phyloP scores from a whole-genome alignment of 2,888 invertebrate species.

The Steinernema carpocapsae region DNA sequence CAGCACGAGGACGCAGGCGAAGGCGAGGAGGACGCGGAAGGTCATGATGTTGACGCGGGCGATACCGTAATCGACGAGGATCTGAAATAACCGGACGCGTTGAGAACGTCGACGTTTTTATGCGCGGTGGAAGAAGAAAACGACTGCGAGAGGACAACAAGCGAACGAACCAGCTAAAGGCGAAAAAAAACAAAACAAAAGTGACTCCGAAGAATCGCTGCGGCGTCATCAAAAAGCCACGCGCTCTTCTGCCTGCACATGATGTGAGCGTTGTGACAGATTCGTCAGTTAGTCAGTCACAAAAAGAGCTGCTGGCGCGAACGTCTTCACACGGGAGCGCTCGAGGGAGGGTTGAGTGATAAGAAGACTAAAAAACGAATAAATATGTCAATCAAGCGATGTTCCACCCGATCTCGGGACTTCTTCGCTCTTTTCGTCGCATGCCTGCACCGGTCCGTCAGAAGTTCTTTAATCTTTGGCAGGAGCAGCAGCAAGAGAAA shows the following conservation, averaged over 20 bases:
- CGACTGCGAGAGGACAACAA: too few relatives aligned
- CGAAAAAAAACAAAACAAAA: neutral
- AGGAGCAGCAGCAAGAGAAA: neutral
- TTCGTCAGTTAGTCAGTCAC: neutral
- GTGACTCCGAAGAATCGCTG: neutral
- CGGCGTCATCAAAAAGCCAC: neutral
- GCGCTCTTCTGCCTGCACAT: neutral
- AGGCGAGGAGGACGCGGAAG: too few relatives aligned
- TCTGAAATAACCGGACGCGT: too few relatives aligned
- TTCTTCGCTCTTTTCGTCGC: too few relatives aligned
- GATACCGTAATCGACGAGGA: too few relatives aligned
- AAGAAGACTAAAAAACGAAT: constrained; percentile 20
- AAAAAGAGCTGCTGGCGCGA: neutral
- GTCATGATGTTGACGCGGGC: too few relatives aligned
- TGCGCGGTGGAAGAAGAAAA: too few relatives aligned
- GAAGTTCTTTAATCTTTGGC: constrained; percentile 29
- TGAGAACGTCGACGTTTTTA: too few relatives aligned
- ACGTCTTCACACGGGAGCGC: neutral
- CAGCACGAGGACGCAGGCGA: neutral
- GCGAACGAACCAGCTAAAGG: neutral
- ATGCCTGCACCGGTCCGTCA: neutral
- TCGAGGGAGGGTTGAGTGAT: constrained; percentile 14
- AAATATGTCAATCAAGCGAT: constrained; percentile 29
- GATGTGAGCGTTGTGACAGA: neutral
- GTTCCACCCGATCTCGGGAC: neutral